phyloP scores from a whole-genome alignment of 2,797 vertebrate genomes.

The Tenualosa ilisha region DNA sequence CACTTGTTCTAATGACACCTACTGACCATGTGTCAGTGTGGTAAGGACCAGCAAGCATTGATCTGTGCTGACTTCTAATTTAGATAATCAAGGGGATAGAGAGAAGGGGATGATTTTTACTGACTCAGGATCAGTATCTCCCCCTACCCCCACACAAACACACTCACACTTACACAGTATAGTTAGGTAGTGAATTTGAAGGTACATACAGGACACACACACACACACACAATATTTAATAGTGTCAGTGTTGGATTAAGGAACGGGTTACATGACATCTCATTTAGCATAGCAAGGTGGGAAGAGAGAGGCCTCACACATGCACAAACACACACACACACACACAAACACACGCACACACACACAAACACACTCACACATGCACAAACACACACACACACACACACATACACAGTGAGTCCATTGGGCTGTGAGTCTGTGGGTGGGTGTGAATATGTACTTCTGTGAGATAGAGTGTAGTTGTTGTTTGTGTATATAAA shows the following conservation, averaged over 20 bases:
- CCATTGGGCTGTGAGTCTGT: no score
- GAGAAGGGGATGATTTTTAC: conserved; percentile 30
- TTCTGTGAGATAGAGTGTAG: no score
- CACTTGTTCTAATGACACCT: conserved; percentile 64
- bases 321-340: not conserved
- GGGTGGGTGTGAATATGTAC: no score
- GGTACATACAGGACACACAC: not conserved
- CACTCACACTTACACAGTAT: not conserved
- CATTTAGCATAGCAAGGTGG: no score
- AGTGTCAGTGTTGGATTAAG: not conserved
- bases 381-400: not conserved
- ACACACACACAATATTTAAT: not conserved
- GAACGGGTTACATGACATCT: no score
- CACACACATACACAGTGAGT: not conserved
- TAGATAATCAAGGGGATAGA: conserved; percentile 50
- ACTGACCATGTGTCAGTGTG: conserved; percentile 69
- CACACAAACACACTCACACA: not conserved
- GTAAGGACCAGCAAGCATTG: conserved; percentile 68
- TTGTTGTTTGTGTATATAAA: not conserved
- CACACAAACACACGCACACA: not conserved
- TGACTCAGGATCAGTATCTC: not conserved
- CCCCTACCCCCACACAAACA: not conserved
- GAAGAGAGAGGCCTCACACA: not conserved
- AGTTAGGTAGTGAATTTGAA: no score
- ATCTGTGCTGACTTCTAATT: conserved; percentile 74